Conservation (phyloP, 2,888 invertebrate species). For the Drosophila engyochracea region DNA sequence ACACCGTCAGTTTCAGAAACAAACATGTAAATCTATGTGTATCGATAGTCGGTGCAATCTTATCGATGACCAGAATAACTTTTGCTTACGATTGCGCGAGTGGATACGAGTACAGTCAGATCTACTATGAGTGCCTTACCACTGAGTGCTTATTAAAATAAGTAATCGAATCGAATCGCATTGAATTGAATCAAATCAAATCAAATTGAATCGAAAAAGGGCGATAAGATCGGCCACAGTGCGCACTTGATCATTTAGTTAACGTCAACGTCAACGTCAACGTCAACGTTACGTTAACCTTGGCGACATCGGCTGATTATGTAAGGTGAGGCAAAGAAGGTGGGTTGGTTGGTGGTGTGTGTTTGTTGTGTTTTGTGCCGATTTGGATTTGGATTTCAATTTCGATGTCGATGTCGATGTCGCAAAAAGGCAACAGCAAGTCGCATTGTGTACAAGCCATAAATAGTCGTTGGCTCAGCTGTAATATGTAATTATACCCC, state of each 20-base stretch:
- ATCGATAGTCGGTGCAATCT: slow-evolving; percentile 46
- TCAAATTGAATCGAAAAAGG: background rate
- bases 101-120: slow-evolving; percentile 1
- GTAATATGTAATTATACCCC: slow-evolving; percentile 27
- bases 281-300: slow-evolving; percentile 35
- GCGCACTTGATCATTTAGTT: slow-evolving; percentile 49
- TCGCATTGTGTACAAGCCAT: slow-evolving; percentile 35
- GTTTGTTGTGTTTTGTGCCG: slow-evolving; percentile 2
- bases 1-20: slow-evolving; percentile 12
- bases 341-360: background rate
- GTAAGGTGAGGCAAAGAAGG: slow-evolving; percentile 27
- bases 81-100: background rate
- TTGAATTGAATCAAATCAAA: background rate
- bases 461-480: slow-evolving; percentile 27
- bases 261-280: slow-evolving; percentile 6
- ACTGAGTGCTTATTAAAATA: slow-evolving; percentile 32
- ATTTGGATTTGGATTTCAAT: slow-evolving; percentile 17
- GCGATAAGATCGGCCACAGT: slow-evolving; percentile 35
- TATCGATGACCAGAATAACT: slow-evolving; percentile 36
- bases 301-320: slow-evolving; percentile 46
- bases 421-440: slow-evolving; percentile 42
- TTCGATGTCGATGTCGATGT: slow-evolving; percentile 19
- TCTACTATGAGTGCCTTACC: background rate
- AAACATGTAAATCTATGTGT: background rate
- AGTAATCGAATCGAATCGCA: slow-evolving; percentile 19